Percentiles rank a stretch among this genome's conserved stretches.
phyloP scores from a whole-genome alignment of 2,797 vertebrate species.

The Microtus californicus region DNA sequence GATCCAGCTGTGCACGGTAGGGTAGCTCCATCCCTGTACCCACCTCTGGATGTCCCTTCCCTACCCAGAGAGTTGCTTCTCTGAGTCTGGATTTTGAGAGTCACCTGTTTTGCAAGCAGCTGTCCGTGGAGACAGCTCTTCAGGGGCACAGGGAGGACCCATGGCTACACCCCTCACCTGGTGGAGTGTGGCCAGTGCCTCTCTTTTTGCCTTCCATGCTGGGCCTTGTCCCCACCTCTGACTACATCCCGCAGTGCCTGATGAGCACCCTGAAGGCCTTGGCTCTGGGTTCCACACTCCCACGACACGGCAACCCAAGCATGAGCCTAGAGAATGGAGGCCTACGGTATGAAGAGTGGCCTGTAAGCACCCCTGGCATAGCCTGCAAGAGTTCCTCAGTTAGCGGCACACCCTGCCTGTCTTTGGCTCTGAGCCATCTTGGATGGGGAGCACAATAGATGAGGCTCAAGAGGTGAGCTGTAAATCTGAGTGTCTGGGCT shows the following conservation, averaged over 20 bases:
- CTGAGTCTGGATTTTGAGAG: background rate
- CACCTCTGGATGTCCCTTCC: background rate
- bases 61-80: background rate
- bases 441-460: background rate
- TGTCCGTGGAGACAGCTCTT: background rate
- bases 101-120: background rate
- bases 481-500: background rate
- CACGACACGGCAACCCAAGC: background rate
- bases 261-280: background rate
- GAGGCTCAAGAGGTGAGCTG: background rate
- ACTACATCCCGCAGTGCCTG: too few relatives aligned
- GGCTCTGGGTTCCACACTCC: background rate
- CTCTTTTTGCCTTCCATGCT: background rate
- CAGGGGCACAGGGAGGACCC: accelerated
- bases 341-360: background rate
- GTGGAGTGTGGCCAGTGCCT: background rate
- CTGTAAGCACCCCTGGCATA: accelerated
- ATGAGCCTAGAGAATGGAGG: background rate
- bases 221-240: accelerated
- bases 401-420: background rate
- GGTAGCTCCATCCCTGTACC: too few relatives aligned
- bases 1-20: accelerated
- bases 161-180: background rate
- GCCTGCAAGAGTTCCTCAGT: background rate
- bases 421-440: background rate